phyloP scores from a whole-genome alignment of 2,888 invertebrate genomes.

The Lagria hirta region DNA sequence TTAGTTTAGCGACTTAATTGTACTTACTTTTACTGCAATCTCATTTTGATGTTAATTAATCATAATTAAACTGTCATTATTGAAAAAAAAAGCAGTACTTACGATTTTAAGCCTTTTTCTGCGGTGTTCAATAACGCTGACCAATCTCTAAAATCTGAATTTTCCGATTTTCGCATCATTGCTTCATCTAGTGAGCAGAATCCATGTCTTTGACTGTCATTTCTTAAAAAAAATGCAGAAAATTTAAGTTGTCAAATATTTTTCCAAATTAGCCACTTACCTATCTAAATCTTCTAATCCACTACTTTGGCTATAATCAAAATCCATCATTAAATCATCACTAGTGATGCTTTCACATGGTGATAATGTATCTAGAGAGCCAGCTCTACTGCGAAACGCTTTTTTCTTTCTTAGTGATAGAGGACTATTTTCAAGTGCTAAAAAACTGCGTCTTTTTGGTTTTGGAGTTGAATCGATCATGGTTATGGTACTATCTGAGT shows the following conservation, averaged over 20 bases:
- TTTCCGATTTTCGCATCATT: conserved; percentile 15
- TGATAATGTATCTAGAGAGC: conserved; percentile 80
- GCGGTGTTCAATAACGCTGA: conserved; percentile 22
- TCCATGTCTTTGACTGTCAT: conserved; percentile 42
- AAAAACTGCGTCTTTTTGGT: conserved; percentile 45
- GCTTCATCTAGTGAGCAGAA: conserved; percentile 60
- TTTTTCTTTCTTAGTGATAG: conserved; percentile 39
- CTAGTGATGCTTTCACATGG: conserved; percentile 81
- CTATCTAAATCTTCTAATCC: conserved; percentile 58
- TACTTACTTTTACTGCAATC: no score
- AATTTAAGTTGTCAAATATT: conserved; percentile 4
- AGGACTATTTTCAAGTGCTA: conserved; percentile 50
- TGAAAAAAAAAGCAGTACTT: conserved; percentile 30
- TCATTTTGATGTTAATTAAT: no score
- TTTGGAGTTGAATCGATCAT: conserved; percentile 50
- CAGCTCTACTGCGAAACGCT: conserved; percentile 53
- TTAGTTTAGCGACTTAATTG: no score
- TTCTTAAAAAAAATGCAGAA: conserved; percentile 38
- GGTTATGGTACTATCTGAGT: conserved; percentile 47
- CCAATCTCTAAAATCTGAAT: conserved; percentile 31
- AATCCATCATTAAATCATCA: conserved; percentile 87
- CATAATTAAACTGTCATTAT: conserved; percentile 33
- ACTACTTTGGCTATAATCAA: conserved; percentile 60
- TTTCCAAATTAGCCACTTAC: conserved; percentile 31
- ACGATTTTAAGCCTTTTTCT: conserved; percentile 32